Percentiles rank a stretch among this genome's conserved stretches.
phyloP scores from a whole-genome alignment of 1,140 invertebrate genomes.

The Psix sp. region DNA sequence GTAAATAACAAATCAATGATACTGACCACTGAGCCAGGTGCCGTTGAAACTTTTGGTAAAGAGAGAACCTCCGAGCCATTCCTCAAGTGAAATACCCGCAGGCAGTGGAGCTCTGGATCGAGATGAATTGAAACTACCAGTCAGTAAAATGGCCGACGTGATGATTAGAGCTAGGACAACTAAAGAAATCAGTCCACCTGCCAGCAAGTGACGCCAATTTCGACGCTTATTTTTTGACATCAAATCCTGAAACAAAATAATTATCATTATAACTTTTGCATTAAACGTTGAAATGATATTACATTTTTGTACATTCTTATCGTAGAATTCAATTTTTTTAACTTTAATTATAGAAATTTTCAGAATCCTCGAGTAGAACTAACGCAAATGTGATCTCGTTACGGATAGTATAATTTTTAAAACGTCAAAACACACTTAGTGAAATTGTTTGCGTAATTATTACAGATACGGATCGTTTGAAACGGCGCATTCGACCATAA shows the following conservation, averaged over 20 bases:
- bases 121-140: slow-evolving; percentile 59
- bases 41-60: slow-evolving; percentile 75
- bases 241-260: slow-evolving; percentile 70
- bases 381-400: slow-evolving; percentile 1
- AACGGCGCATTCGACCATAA: slow-evolving; percentile 1
- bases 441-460: slow-evolving; percentile 30
- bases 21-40: slow-evolving; percentile 75
- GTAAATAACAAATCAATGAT: slow-evolving; percentile 37
- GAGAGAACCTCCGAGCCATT: slow-evolving; percentile 72
- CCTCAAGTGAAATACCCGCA: slow-evolving; percentile 70
- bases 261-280: slow-evolving; percentile 9
- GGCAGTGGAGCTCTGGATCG: slow-evolving; percentile 51
- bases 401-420: slow-evolving; percentile 14
- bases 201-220: slow-evolving; percentile 71
- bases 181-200: slow-evolving; percentile 64
- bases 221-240: slow-evolving; percentile 74
- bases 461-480: slow-evolving; percentile 11
- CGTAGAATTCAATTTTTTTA: no score
- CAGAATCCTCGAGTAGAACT: no score
- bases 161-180: slow-evolving; percentile 69
- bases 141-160: slow-evolving; percentile 69
- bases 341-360: no score
- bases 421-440: slow-evolving; percentile 35
- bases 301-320: no score
- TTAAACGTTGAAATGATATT: no score